Evolutionary conservation across 1,140 invertebrate species (phyloP), one percentile per base, ranked within the genome.

Genomic region (Pogonus chalceus): DNA sequence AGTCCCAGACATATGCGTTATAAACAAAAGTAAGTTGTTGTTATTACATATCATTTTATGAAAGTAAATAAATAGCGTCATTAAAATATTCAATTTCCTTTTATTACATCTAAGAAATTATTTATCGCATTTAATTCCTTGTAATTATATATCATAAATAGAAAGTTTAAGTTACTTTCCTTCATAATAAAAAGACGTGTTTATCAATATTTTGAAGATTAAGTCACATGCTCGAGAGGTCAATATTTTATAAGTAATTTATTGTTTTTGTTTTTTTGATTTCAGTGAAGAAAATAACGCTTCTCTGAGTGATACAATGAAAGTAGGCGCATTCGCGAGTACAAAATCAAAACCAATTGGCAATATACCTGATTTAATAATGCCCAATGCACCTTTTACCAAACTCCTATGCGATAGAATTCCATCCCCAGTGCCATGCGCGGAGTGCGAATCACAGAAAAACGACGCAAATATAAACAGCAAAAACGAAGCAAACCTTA

Each of bases 251-350:
- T 20, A 20, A 23, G 23, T 49, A 18, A 23, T 51, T 52, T 2
- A 37, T 54, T 20, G 49, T 59, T 20, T 51, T 39, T 49, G n/a
- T 49, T 57, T 62, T 61, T 55, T 61, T 57, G 57, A 58, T 71
- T 73, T 20, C 59, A 80, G 78, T 53, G 76, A 79, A 51, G 75
- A 79, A 56, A 75, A 69, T 50, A 71, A 69, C 12, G 73, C 74
- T 23, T 79, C 80, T 9, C 71, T 85, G 37, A 81, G 78, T 56
- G 81, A 84, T 55, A 78, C 77, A 12, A 76, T 84, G 58, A 79
- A 79, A 68, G 75, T 84, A 1, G 85, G 85, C 48, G 84, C 85
- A 2, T 87, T 88, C 69, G 83, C 79, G 16, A 77, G 77, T 55
- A 77, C 68, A 72, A 79, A 72, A 62, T 75, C 60, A 61, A 65